Conservation (phyloP, 2,113 vertebrate species). For the Synodontis membranacea region DNA sequence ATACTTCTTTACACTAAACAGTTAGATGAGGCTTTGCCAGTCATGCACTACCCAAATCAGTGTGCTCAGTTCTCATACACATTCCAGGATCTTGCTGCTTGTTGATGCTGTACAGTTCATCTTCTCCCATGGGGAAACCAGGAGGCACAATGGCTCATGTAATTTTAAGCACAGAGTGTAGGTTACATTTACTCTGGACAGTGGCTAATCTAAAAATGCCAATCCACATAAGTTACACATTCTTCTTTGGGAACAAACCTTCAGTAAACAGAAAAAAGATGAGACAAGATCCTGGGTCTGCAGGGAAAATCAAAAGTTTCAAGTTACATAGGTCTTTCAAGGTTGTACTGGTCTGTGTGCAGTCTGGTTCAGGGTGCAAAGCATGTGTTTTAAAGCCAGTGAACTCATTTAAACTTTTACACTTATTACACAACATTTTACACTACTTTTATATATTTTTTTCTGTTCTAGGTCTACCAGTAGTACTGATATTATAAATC, state of each 20-base stretch:
- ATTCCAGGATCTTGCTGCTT: background rate
- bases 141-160: slow-evolving; percentile 38
- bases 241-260: background rate
- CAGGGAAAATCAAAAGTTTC: slow-evolving; percentile 8
- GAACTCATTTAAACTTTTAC: background rate
- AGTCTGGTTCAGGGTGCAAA: background rate
- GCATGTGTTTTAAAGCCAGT: background rate
- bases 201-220: slow-evolving; percentile 31
- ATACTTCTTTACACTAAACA: background rate
- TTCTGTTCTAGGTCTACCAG: background rate
- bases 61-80: background rate
- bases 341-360: background rate
- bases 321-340: slow-evolving; percentile 20
- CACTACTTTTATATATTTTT: background rate
- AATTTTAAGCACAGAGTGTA: slow-evolving; percentile 38
- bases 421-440: background rate
- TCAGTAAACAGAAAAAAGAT: slow-evolving; percentile 33
- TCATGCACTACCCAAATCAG: background rate
- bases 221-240: background rate
- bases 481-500: background rate
- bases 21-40: background rate
- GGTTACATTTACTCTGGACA: slow-evolving; percentile 34
- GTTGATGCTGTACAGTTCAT: slow-evolving; percentile 1
- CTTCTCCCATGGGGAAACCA: background rate
- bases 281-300: background rate